Percentiles rank a stretch among this genome's conserved stretches.
Evolutionary conservation across 2,888 invertebrate genomes (phyloP).

Genomic region (Eucriotettix oculatus): DNA sequence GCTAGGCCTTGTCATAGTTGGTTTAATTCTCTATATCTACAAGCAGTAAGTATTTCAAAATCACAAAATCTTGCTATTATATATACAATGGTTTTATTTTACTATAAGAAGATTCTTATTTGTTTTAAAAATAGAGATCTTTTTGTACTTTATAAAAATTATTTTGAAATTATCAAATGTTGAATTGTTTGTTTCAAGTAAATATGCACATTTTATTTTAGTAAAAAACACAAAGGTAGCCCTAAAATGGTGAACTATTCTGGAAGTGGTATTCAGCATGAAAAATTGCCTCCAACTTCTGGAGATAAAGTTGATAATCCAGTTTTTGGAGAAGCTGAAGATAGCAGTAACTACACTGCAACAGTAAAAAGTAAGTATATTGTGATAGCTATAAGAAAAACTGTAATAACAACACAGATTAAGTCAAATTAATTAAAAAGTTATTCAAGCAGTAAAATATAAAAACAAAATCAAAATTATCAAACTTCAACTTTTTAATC

Average conservation of each 20-base stretch:
- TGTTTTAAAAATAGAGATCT: no score
- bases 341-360: conserved; percentile 27
- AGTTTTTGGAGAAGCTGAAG: conserved; percentile 18
- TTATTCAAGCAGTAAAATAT: no score
- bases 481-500: no score
- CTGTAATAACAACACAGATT: no score
- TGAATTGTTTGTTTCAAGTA: neutral
- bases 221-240: conserved; percentile 21
- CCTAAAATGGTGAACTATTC: conserved; percentile 14
- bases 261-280: conserved; percentile 17
- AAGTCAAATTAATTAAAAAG: no score
- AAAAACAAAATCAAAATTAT: no score
- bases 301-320: conserved; percentile 30
- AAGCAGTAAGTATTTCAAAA: conserved; percentile 37
- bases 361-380: conserved; percentile 36
- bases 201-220: conserved; percentile 10
- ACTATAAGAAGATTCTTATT: no score
- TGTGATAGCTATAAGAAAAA: no score
- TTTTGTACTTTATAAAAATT: no score
- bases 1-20: conserved; percentile 55
- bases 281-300: conserved; percentile 18
- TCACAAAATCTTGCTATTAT: neutral
- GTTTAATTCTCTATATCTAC: conserved; percentile 61
- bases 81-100: neutral
- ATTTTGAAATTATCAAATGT: no score